Evolutionary conservation across 2,113 vertebrate genomes (phyloP).

Genomic region (Cinclus mexicanus): DNA sequence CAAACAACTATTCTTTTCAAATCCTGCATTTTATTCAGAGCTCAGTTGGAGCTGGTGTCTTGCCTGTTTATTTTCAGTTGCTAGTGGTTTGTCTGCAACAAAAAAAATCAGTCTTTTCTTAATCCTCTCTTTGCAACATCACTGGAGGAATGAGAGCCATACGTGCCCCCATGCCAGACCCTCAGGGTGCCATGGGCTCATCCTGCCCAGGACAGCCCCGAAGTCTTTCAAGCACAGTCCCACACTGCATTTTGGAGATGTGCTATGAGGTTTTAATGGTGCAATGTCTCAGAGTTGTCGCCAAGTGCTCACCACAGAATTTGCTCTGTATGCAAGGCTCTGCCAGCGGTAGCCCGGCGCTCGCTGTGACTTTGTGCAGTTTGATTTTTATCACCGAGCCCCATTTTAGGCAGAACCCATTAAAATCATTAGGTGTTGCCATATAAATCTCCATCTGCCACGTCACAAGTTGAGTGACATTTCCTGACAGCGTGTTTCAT

Average conservation of each 20-base stretch:
- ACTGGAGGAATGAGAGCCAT: not conserved
- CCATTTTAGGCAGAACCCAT: constrained; percentile 36
- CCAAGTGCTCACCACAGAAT: not conserved
- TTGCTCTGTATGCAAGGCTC: not conserved
- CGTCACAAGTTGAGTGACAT: not conserved
- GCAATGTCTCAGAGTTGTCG: not conserved
- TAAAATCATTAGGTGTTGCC: constrained; percentile 23
- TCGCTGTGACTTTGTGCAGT: not conserved
- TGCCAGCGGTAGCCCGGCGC: accelerated
- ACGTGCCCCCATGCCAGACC: not conserved
- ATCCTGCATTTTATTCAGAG: constrained; percentile 42
- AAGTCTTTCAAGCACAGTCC: not conserved
- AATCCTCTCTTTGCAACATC: not conserved
- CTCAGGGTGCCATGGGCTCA: not conserved
- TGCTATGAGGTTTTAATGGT: not conserved
- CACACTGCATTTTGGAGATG: not conserved
- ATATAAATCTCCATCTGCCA: not conserved
- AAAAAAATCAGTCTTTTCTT: constrained; percentile 28
- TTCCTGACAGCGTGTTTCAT: constrained; percentile 5
- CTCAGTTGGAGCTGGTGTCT: not conserved
- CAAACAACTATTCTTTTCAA: not conserved
- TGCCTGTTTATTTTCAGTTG: constrained; percentile 24
- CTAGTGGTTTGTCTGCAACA: not conserved
- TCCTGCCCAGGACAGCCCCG: not conserved
- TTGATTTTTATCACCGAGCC: not conserved